phyloP scores from a whole-genome alignment of 2,113 vertebrate genomes.

The Macquaria australasica region DNA sequence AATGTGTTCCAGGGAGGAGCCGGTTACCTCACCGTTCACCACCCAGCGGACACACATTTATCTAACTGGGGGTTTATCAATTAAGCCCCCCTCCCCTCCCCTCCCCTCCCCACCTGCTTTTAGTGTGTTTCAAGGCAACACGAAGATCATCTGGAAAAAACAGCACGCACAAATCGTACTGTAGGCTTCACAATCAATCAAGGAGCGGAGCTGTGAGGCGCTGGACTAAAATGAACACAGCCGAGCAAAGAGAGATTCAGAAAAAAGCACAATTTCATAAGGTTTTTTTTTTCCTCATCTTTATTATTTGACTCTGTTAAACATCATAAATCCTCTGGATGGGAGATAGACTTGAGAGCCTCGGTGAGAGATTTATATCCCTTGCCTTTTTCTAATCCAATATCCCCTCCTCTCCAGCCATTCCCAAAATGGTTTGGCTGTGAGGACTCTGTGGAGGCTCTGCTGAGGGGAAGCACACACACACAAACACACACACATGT shows the following conservation, averaged over 20 bases:
- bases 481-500: slow-evolving; percentile 62
- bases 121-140: slow-evolving; percentile 46
- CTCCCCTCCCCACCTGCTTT: slow-evolving; percentile 51
- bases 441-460: slow-evolving; percentile 77
- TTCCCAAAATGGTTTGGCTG: slow-evolving; percentile 80
- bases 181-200: slow-evolving; percentile 75
- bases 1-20: slow-evolving; percentile 79
- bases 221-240: slow-evolving; percentile 56
- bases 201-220: slow-evolving; percentile 46
- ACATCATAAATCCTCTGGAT: slow-evolving; percentile 80
- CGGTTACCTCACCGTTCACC: slow-evolving; percentile 77
- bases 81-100: slow-evolving; percentile 38
- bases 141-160: slow-evolving; percentile 69
- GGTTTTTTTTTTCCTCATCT: slow-evolving; percentile 57
- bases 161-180: slow-evolving; percentile 41
- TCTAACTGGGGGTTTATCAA: slow-evolving; percentile 68
- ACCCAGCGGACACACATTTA: slow-evolving; percentile 73
- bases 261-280: slow-evolving; percentile 70
- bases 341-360: slow-evolving; percentile 76
- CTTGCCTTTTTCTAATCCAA: slow-evolving; percentile 82
- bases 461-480: slow-evolving; percentile 61
- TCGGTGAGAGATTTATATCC: slow-evolving; percentile 80
- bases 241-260: slow-evolving; percentile 57
- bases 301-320: slow-evolving; percentile 80
- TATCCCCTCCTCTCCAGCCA: slow-evolving; percentile 75